Percentiles rank a stretch among this genome's conserved stretches.
Evolutionary conservation across 2,888 invertebrate genomes (phyloP).

Genomic region (Pedicia rivosa): DNA sequence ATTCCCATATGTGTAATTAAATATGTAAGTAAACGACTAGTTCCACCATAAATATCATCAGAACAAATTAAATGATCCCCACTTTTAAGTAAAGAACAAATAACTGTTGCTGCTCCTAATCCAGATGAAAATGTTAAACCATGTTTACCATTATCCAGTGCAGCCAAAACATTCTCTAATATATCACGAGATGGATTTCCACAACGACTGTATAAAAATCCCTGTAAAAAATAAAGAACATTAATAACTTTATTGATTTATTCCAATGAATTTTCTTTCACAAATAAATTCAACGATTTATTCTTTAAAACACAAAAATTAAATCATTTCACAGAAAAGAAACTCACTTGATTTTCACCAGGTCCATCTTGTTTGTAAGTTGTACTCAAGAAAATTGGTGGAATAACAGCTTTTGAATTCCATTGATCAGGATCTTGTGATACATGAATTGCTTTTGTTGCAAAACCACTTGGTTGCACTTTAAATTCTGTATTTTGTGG

Average conservation of each 20-base stretch:
- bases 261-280: too few species aligned
- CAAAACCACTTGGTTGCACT: conserved; percentile 56
- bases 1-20: too few species aligned
- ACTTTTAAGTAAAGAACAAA: conserved; percentile 53
- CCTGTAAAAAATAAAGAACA: conserved; percentile 32
- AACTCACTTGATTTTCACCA: conserved; percentile 58
- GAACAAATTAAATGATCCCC: conserved; percentile 86
- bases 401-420: conserved; percentile 69
- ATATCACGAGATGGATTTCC: conserved; percentile 88
- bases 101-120: conserved; percentile 64
- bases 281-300: too few species aligned
- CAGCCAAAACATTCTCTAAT: conserved; percentile 77
- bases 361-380: conserved; percentile 86
- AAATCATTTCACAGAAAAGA: too few species aligned
- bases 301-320: too few species aligned
- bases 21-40: conserved; percentile 61
- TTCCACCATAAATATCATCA: conserved; percentile 93
- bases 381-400: conserved; percentile 79
- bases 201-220: conserved; percentile 82
- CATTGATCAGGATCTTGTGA: conserved; percentile 88
- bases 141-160: conserved; percentile 77
- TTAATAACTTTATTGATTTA: too few species aligned
- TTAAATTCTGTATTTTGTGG: too few species aligned
- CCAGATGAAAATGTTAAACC: conserved; percentile 80
- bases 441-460: conserved; percentile 81